These are phyloP conservation scores for Bombus sibiricus DNA, from an alignment of 1,140 invertebrate genomes.

Conservation along the genomic window DNA sequence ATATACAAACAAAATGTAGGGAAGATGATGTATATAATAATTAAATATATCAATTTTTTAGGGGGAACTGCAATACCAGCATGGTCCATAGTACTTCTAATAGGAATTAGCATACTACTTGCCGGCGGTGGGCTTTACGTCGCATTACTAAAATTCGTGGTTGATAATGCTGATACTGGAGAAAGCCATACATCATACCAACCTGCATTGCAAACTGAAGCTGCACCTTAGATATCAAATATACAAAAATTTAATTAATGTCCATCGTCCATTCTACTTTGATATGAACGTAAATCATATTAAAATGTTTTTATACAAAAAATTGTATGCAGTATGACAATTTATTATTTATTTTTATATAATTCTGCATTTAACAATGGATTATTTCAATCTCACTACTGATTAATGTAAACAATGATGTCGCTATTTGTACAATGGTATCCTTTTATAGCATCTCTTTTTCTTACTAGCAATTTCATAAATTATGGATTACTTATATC, in stretches of 20 bases:
- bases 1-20: not conserved
- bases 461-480: constrained; percentile 22
- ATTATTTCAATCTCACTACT: constrained; percentile 24
- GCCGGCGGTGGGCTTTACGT: constrained; percentile 87
- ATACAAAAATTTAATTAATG: not conserved
- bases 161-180: constrained; percentile 73
- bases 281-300: constrained; percentile 20
- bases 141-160: constrained; percentile 86
- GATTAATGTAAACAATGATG: constrained; percentile 48
- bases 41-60: constrained; percentile 75
- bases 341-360: constrained; percentile 51
- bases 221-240: constrained; percentile 54
- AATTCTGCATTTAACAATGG: constrained; percentile 29
- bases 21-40: not conserved
- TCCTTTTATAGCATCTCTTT: constrained; percentile 13
- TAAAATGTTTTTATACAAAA: constrained; percentile 24
- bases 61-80: constrained; percentile 87
- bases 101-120: constrained; percentile 86
- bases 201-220: constrained; percentile 77
- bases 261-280: not conserved
- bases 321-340: constrained; percentile 51
- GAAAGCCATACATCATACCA: constrained; percentile 74
- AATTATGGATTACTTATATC: constrained; percentile 41
- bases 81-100: constrained; percentile 87
- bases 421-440: constrained; percentile 39